phyloP scores from a whole-genome alignment of 2,888 invertebrate genomes.

The Ophion costatus region DNA sequence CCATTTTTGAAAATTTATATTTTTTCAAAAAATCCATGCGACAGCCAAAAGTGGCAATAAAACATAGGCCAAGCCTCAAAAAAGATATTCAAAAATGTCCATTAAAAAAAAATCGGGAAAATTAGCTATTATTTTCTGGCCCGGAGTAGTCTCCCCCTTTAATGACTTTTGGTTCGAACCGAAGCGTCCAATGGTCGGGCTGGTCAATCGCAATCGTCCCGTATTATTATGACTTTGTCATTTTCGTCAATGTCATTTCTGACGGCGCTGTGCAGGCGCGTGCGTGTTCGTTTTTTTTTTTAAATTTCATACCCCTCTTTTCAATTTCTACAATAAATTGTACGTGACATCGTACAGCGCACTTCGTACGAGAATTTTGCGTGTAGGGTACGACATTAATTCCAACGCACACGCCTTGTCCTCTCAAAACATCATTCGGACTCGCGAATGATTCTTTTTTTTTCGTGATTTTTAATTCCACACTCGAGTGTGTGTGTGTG shows the following conservation, averaged over 20 bases:
- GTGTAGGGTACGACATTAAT: not conserved
- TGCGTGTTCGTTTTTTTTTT: not conserved
- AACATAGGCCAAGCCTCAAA: too few species aligned
- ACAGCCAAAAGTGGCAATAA: too few species aligned
- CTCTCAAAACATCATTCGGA: slow-evolving; percentile 5
- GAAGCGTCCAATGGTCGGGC: slow-evolving; percentile 62
- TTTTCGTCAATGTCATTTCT: not conserved
- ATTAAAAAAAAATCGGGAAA: too few species aligned
- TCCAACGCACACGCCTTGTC: slow-evolving; percentile 5
- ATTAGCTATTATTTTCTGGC: too few species aligned
- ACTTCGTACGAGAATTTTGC: slow-evolving; percentile 1
- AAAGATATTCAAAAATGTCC: too few species aligned
- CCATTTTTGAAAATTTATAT: too few species aligned
- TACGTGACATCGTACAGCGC: slow-evolving; percentile 32
- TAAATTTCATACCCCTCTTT: not conserved
- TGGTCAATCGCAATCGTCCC: slow-evolving; percentile 54
- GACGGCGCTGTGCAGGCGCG: too few species aligned
- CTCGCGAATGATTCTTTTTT: slow-evolving; percentile 10
- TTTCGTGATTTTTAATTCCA: not conserved
- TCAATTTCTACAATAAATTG: slow-evolving; percentile 51
- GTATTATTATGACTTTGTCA: slow-evolving; percentile 26
- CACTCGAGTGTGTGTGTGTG: not conserved
- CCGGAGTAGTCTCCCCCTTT: too few species aligned
- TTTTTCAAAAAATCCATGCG: too few species aligned
- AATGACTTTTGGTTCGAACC: slow-evolving; percentile 57